Base-by-base conservation (phyloP, 2,888 invertebrate species). In the Athripsodes cinereus region DNA sequence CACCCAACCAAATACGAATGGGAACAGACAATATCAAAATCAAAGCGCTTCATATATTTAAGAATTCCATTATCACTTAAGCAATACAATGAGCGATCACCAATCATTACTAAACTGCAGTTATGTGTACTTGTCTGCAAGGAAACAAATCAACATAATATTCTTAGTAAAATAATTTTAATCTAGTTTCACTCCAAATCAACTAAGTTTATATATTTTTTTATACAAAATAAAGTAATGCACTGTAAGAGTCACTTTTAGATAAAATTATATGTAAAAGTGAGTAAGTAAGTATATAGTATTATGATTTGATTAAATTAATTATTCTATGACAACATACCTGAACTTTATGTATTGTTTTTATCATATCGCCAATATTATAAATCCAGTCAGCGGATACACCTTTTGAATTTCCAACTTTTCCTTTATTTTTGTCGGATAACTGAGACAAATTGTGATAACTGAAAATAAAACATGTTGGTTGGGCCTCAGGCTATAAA, bases 11-110 rank as follows among this genome's bases (percentile, higher is more conserved):
- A 76, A 69, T 89, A 92, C 8, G 86, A 81, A 66, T 79, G 78
- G 69, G 88, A 88, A 68, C 89, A 90, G 62, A 86, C 76, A 0
- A 95, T 90, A 61, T 85, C 85, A 74, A 85, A 96, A 67, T 95
- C 92, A 62, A 96, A 81, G 69, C 89, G 87, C 68, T 92, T 88
- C 74, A 89, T 87, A 69, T 87, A 92, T 67, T 86, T 87, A 65
- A 95, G 74, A 55, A 85, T 82, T 8, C 95, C 96, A 66, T 82
- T 85, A 66, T 92, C 92, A 65, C 83, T 85, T 64, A 92, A 78
- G 69, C 87, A 88, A 67, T 86, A 92, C 16, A 96, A 78, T 73
- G 90, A 89, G 66, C 88, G 83, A 72, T 96, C 94, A 35, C 93
- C 94, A 58, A 96, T 74, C 22, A 93, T 83, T 62, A 92, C 72